These are phyloP conservation scores for Microcebus ravelobensis DNA, from an alignment of 2,113 vertebrate genomes.

Conservation along the genomic window DNA sequence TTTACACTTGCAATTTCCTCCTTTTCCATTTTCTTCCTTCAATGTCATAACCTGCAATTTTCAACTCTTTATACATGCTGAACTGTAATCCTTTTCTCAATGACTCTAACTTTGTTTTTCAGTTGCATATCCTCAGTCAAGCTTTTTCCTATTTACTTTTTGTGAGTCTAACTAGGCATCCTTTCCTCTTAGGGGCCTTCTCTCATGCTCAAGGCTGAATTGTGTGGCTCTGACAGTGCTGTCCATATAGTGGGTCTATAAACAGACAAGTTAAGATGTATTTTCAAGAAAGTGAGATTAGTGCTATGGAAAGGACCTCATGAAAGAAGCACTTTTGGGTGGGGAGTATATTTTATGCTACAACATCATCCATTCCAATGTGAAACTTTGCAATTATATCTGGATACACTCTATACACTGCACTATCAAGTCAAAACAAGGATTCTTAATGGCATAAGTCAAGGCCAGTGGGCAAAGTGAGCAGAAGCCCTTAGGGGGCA, in stretches of 20 bases:
- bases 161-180: not conserved
- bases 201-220: not conserved
- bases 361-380: not conserved
- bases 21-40: not conserved
- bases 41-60: rapidly evolving
- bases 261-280: not conserved
- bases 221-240: not conserved
- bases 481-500: conserved; percentile 62
- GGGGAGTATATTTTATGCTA: not conserved
- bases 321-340: not conserved
- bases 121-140: not conserved
- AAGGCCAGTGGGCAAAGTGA: conserved; percentile 49
- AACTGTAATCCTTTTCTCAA: not conserved
- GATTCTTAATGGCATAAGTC: not conserved
- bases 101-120: not conserved
- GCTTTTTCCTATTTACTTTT: not conserved
- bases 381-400: not conserved
- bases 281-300: not conserved
- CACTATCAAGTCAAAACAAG: not conserved
- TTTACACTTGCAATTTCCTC: not conserved
- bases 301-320: not conserved
- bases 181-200: not conserved
- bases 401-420: rapidly evolving
- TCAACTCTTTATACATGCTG: not conserved
- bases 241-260: not conserved